Conservation (phyloP, 2,888 invertebrate species). For the Stenoptilia bipunctidactyla region DNA sequence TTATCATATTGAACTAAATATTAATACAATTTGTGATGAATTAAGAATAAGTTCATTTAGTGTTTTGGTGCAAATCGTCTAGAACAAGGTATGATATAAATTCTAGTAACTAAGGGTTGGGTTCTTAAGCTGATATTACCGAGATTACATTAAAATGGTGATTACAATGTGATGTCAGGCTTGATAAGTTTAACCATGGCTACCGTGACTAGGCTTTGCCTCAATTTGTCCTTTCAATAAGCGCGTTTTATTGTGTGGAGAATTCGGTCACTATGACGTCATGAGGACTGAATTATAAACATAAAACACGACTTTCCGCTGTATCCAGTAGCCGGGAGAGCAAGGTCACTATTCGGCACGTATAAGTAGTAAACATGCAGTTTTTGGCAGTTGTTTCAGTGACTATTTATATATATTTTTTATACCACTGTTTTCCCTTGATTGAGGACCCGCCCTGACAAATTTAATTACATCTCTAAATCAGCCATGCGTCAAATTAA, state of each 20-base stretch:
- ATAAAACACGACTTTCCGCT: conserved; percentile 47
- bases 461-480: neutral
- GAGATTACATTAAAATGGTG: no score
- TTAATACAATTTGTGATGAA: no score
- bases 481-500: no score
- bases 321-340: conserved; percentile 46
- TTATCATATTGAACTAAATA: conserved; percentile 14
- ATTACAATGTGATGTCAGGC: no score
- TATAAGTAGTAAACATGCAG: conserved; percentile 50
- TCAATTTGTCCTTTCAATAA: no score
- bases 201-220: no score
- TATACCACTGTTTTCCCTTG: conserved; percentile 30
- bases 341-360: conserved; percentile 55
- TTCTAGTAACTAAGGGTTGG: conserved; percentile 26
- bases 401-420: conserved; percentile 45
- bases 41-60: conserved; percentile 5
- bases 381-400: conserved; percentile 39
- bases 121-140: no score
- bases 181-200: no score
- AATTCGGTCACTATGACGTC: conserved; percentile 62
- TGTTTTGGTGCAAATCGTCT: no score
- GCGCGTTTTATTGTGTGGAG: conserved; percentile 30
- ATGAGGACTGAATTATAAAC: conserved; percentile 60
- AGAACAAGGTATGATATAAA: conserved; percentile 38
- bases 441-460: conserved; percentile 44